These are phyloP conservation scores for Eufriesea mexicana DNA, from an alignment of 1,140 invertebrate genomes.

Conservation along the genomic window DNA sequence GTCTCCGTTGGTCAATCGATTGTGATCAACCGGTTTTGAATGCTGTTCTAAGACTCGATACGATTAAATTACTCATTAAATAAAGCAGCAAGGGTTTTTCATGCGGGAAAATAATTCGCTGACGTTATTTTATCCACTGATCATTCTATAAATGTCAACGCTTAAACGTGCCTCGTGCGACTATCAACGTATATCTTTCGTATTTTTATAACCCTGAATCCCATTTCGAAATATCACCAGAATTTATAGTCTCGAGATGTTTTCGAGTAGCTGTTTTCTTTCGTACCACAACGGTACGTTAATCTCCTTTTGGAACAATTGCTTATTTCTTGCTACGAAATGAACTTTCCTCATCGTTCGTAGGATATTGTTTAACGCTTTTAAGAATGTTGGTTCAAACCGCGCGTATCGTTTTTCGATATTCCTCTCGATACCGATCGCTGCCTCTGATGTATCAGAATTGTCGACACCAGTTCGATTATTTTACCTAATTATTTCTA, in stretches of 20 bases:
- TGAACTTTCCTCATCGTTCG: not conserved
- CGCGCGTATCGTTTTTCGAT: conserved; percentile 30
- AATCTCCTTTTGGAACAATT: not conserved
- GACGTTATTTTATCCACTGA: not conserved
- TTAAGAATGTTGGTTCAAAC: conserved; percentile 31
- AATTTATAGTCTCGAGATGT: not conserved
- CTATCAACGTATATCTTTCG: not conserved
- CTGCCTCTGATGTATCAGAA: conserved; percentile 34
- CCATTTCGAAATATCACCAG: not conserved
- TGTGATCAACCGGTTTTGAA: conserved; percentile 19
- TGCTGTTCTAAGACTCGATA: conserved; percentile 11
- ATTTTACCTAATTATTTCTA: not conserved
- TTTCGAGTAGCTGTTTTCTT: not conserved
- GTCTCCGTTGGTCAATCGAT: conserved; percentile 19
- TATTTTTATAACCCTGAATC: not conserved
- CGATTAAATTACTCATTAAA: conserved; percentile 24
- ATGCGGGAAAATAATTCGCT: not conserved
- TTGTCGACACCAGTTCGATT: not conserved
- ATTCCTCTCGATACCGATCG: conserved; percentile 17
- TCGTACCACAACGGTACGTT: not conserved
- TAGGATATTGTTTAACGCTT: conserved; percentile 6
- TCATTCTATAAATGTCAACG: not conserved
- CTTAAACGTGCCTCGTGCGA: not conserved
- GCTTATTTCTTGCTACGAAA: not conserved
- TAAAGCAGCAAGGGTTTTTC: conserved; percentile 9